These are phyloP conservation scores for Lophochroa leadbeateri DNA, from an alignment of 2,113 vertebrate species.

Conservation along the genomic window DNA sequence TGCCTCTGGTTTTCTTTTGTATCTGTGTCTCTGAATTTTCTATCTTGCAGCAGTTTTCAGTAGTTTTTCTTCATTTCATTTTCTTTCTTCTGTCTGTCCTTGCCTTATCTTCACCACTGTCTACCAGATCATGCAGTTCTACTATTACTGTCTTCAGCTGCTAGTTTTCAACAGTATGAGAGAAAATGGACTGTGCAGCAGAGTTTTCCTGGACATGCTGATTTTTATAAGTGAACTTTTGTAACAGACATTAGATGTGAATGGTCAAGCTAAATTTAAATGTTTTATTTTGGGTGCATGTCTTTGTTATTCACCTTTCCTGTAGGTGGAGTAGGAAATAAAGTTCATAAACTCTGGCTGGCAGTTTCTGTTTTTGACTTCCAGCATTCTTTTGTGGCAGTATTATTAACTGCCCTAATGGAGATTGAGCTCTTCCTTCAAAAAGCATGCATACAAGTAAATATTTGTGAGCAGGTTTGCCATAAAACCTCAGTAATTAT, in stretches of 20 bases:
- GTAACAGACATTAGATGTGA: background rate
- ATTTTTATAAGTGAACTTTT: background rate
- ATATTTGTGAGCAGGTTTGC: background rate
- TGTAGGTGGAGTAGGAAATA: background rate
- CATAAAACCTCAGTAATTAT: background rate
- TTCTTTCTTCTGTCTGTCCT: background rate
- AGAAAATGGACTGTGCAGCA: background rate
- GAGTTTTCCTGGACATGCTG: background rate
- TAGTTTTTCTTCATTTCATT: background rate
- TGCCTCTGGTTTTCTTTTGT: background rate
- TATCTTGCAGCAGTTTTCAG: background rate
- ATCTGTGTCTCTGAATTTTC: background rate
- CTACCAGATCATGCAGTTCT: background rate
- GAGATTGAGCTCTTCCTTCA: background rate
- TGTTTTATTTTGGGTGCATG: background rate
- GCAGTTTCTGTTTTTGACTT: background rate
- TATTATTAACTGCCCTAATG: background rate
- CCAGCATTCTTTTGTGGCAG: background rate
- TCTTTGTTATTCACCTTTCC: slow-evolving; percentile 26
- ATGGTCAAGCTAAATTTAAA: background rate
- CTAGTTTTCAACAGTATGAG: background rate
- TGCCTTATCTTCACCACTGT: background rate
- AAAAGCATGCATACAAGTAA: background rate
- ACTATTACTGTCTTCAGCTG: background rate
- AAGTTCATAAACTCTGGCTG: background rate